phyloP scores from a whole-genome alignment of 2,888 invertebrate genomes.

The Chrysolina oricalcia region DNA sequence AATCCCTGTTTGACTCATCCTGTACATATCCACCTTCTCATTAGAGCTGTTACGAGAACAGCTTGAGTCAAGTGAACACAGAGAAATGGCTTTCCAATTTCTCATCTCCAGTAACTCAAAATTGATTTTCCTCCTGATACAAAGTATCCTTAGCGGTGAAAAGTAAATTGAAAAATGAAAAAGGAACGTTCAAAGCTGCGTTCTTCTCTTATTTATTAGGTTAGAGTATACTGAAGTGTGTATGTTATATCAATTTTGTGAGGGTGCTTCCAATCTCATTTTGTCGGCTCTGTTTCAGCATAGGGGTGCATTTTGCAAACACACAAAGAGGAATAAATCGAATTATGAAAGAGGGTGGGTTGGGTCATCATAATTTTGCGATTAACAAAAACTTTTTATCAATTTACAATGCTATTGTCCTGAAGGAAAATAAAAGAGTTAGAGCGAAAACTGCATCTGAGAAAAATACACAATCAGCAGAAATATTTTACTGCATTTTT shows the following conservation, averaged over 20 bases:
- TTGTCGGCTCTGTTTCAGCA: neutral
- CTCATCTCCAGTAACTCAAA: neutral
- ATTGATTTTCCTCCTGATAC: constrained; percentile 37
- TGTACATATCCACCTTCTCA: neutral
- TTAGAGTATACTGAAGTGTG: constrained; percentile 39
- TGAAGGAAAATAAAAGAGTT: neutral
- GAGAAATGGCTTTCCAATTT: neutral
- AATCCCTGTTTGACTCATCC: no score
- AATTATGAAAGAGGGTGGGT: neutral
- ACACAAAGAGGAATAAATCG: constrained; percentile 19
- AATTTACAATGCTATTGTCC: neutral
- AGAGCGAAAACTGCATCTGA: no score
- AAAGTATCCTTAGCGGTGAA: constrained; percentile 30
- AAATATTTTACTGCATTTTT: no score
- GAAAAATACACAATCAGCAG: no score
- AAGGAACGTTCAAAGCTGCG: constrained; percentile 27
- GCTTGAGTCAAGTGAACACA: neutral
- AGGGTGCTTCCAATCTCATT: constrained; percentile 22
- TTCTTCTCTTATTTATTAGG: constrained; percentile 37
- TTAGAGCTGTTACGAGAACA: neutral
- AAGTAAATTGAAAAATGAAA: constrained; percentile 39
- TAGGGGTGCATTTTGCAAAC: constrained; percentile 3
- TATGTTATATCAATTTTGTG: constrained; percentile 34
- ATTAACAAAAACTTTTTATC: no score
- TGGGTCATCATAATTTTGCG: no score